A percentile compares a stretch with the other conserved stretches of the same genome.
These are phyloP conservation scores for Phallusia fumigata DNA, from an alignment of 23 tunicate species.

Conservation along the genomic window DNA sequence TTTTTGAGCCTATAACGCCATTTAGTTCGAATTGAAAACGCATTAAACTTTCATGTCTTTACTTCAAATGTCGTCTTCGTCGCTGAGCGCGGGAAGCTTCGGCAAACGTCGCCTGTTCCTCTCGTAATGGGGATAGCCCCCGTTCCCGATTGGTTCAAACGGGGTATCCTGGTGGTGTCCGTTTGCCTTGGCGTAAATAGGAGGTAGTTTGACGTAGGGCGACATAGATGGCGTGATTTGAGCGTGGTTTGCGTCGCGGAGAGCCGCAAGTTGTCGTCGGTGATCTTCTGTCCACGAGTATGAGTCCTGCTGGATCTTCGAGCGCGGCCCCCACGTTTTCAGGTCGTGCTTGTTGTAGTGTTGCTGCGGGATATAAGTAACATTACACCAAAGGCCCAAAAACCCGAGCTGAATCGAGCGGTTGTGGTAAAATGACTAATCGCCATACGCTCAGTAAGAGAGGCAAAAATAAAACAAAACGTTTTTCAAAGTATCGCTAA, in stretches of 20 bases:
- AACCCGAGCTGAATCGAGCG: no score
- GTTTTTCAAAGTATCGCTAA: no score
- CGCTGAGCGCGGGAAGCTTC: not conserved
- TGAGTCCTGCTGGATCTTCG: conserved; percentile 65
- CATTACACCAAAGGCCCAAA: no score
- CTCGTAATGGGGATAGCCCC: not conserved
- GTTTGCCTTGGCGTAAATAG: conserved; percentile 61
- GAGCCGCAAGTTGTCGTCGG: conserved; percentile 40
- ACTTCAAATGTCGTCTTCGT: conserved; percentile 13
- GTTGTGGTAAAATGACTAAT: no score
- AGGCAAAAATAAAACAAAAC: no score
- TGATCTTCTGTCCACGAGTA: conserved; percentile 87
- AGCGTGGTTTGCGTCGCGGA: conserved; percentile 64
- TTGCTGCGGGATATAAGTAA: no score
- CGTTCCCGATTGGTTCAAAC: not conserved
- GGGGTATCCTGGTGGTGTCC: not conserved
- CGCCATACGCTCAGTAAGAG: no score
- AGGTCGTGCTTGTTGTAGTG: conserved; percentile 76
- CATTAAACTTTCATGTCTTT: not conserved
- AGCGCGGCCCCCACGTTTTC: conserved; percentile 80
- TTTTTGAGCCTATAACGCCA: not conserved
- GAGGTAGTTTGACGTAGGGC: conserved; percentile 71
- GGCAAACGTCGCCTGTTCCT: not conserved
- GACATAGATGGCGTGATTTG: conserved; percentile 38
- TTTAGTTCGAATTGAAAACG: not conserved